phyloP scores from a whole-genome alignment of 2,888 invertebrate genomes.

The Tipula helvola region DNA sequence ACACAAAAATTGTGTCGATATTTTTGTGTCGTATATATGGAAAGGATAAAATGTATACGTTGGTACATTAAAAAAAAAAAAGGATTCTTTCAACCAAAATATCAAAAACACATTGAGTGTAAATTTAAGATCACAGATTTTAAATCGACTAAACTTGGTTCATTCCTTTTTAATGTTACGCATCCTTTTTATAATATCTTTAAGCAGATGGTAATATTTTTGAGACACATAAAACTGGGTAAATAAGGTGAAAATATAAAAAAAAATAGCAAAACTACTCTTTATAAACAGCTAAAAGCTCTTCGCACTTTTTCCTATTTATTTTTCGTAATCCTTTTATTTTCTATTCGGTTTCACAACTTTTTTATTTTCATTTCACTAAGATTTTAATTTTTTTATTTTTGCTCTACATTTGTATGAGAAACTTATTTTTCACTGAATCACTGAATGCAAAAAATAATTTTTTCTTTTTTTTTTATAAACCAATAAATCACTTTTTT shows the following conservation, averaged over 20 bases:
- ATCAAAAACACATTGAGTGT: neutral
- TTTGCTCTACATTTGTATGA: neutral
- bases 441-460: neutral
- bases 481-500: neutral
- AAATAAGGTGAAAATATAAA: neutral
- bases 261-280: neutral
- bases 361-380: neutral
- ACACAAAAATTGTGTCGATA: neutral
- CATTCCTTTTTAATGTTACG: neutral
- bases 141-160: neutral
- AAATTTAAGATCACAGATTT: neutral
- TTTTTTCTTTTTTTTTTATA: neutral
- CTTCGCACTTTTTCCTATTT: neutral
- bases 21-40: neutral
- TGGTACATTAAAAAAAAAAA: neutral
- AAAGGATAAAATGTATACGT: neutral
- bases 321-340: neutral
- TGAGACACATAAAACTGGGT: neutral
- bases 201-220: neutral
- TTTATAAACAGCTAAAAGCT: neutral
- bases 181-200: neutral
- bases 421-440: neutral
- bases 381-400: neutral
- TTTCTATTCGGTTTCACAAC: neutral
- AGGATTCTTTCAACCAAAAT: neutral